Conservation (phyloP, 1,140 invertebrate species). For the Eurosta solidaginis region DNA sequence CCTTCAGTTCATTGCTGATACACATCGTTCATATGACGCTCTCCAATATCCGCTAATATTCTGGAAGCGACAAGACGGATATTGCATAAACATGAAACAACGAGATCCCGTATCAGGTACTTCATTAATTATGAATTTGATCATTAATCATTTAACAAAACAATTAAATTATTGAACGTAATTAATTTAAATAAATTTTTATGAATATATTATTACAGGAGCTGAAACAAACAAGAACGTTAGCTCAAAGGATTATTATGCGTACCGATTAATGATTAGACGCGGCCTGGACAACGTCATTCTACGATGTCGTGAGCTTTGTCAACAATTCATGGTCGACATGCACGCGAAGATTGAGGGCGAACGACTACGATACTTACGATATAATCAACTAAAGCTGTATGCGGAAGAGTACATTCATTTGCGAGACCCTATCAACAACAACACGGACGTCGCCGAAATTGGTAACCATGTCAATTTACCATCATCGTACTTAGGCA, state of each 20-base stretch:
- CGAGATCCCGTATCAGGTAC: too few relatives aligned
- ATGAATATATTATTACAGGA: constrained; percentile 21
- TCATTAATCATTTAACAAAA: background rate
- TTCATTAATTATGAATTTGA: background rate
- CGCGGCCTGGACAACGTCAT: constrained; percentile 48
- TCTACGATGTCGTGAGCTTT: constrained; percentile 45
- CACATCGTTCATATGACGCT: background rate
- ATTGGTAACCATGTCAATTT: too few relatives aligned
- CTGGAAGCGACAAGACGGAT: too few relatives aligned
- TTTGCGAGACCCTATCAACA: too few relatives aligned
- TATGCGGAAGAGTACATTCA: too few relatives aligned
- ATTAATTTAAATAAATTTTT: background rate
- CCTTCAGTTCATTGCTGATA: background rate
- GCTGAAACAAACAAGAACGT: constrained; percentile 51
- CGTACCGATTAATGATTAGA: too few relatives aligned
- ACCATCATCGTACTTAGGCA: too few relatives aligned
- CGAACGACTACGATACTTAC: constrained; percentile 31
- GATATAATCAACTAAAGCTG: constrained; percentile 34
- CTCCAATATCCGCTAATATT: too few relatives aligned
- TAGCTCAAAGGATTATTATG: constrained; percentile 53
- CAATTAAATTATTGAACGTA: background rate
- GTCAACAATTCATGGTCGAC: constrained; percentile 35
- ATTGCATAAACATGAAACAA: too few relatives aligned
- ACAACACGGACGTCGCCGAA: too few relatives aligned
- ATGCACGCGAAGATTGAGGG: constrained; percentile 33